Conservation (phyloP, 2,113 vertebrate genomes). For the Macroglossus sobrinus region DNA sequence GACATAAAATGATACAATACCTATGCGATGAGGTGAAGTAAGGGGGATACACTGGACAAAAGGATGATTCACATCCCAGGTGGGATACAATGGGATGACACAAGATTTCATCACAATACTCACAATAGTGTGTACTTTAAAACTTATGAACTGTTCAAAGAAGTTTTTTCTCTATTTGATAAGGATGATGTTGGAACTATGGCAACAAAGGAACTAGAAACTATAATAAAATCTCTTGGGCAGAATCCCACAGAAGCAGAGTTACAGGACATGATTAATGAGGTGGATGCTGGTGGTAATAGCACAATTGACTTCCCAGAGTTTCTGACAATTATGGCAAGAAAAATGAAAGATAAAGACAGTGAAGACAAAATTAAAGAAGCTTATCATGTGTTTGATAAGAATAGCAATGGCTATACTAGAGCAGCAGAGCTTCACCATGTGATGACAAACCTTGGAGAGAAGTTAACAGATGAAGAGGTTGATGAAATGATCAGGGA, state of each 20-base stretch:
- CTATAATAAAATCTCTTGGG: slow-evolving; percentile 98
- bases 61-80: no score
- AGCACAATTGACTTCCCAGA: slow-evolving; percentile 99
- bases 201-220: slow-evolving; percentile 99
- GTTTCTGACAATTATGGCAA: slow-evolving; percentile 99
- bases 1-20: no score
- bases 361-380: slow-evolving; percentile 99
- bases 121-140: no score
- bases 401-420: slow-evolving; percentile 99
- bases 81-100: no score
- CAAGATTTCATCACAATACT: no score
- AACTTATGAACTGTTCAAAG: slow-evolving; percentile 87
- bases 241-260: slow-evolving; percentile 99
- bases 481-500: slow-evolving; percentile 99
- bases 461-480: slow-evolving; percentile 98
- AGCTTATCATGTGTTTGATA: slow-evolving; percentile 99
- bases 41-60: no score
- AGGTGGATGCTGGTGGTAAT: slow-evolving; percentile 99
- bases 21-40: no score
- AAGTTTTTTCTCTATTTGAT: slow-evolving; percentile 99
- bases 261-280: slow-evolving; percentile 99
- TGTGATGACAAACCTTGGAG: slow-evolving; percentile 99
- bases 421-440: slow-evolving; percentile 98
- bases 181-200: slow-evolving; percentile 99
- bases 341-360: slow-evolving; percentile 99